Evolutionary conservation across 2,797 vertebrate species (phyloP), one percentile per base, ranked within the genome.

Genomic region (Spinus pinus): DNA sequence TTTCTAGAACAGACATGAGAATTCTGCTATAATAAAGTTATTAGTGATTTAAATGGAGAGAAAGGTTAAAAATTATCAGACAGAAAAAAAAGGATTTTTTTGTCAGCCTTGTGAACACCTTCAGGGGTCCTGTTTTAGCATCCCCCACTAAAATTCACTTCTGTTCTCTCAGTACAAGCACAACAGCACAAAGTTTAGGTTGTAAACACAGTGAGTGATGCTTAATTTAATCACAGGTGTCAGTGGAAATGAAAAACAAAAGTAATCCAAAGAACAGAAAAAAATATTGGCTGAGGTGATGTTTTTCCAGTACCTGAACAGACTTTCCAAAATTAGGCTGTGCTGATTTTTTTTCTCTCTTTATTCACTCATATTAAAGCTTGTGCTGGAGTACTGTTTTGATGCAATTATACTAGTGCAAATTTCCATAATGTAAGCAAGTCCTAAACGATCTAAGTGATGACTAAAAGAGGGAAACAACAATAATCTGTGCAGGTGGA

Each of bases 381-480:
- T 86, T 90, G 54, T 86, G 72, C 74, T 87, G 42, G 67, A 85
- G 61, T 47, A 87, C 64, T 83, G 57, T 91, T 94, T 95, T 85
- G 57, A 78, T 93, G 72, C 71, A 95, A 93, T 93, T 95, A 89
- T 44, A 73, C 44, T 64, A 77, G 42, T 69, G 53, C 42, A 87
- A 85, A 87, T 94, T 86, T 95, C 78, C 71, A 74, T 93, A 93
- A 90, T 74, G 57, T 88, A 92, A 90, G 90, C 71, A 92, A 94
- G 78, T 81, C 84, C 41, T 91, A 94, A 89, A 82, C 2, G 30
- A 80, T 71, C 71, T 91, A 89, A 92, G 24, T 61, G 35, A 92
- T 75, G 60, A 90, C 57, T 92, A 92, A 88, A 88, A 66, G 51
- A 87, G 54, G 42, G 69, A 89, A 92, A 94, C 7, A 30, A 83